Conservation (phyloP, 2,888 invertebrate genomes). For the Cosmia trapezina region DNA sequence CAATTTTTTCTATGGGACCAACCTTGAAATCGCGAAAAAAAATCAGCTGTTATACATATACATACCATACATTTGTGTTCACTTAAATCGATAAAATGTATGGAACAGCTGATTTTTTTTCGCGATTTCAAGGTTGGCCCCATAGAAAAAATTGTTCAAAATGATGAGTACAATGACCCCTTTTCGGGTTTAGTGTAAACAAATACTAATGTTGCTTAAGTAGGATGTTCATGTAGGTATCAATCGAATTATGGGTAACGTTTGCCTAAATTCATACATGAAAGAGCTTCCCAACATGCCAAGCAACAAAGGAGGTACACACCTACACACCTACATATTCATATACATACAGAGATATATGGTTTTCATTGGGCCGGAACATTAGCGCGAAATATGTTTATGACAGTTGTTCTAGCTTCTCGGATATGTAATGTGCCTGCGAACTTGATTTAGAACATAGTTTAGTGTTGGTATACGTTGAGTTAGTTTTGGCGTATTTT, state of each 20-base stretch:
- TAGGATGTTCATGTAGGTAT: neutral
- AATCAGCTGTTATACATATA: no score
- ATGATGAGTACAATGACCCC: no score
- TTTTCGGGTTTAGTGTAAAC: no score
- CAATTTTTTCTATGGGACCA: no score
- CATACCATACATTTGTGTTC: no score
- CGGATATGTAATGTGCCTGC: constrained; percentile 44
- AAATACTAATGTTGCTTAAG: no score
- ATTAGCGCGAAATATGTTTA: constrained; percentile 59
- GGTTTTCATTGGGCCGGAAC: constrained; percentile 57
- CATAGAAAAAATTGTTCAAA: no score
- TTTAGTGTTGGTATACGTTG: constrained; percentile 34
- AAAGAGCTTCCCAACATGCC: constrained; percentile 1
- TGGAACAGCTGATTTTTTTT: no score
- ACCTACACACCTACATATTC: neutral
- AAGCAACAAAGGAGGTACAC: constrained; percentile 12
- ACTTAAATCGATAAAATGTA: no score
- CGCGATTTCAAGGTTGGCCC: no score
- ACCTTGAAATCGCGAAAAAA: no score
- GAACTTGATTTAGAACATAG: constrained; percentile 51
- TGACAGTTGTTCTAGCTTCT: constrained; percentile 53
- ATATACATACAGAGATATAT: constrained; percentile 32
- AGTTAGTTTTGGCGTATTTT: constrained; percentile 34
- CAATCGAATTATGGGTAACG: constrained; percentile 1
- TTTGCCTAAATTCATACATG: constrained; percentile 4